phyloP scores from a whole-genome alignment of 2,888 invertebrate species.

The Xanthorhoe spadicearia region DNA sequence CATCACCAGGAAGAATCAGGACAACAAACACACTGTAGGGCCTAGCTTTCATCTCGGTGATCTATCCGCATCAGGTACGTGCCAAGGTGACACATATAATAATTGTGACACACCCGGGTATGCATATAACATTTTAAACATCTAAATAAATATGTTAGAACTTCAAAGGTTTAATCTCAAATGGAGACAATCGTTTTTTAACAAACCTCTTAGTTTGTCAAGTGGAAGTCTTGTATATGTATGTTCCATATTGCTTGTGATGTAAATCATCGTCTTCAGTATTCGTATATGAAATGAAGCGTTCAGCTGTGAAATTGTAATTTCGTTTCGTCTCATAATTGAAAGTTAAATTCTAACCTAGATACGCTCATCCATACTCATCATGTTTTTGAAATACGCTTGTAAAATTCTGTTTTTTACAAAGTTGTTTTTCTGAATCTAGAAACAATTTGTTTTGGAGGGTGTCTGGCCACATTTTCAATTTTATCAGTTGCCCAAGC shows the following conservation, averaged over 20 bases:
- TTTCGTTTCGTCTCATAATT: slow-evolving; percentile 33
- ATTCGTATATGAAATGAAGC: slow-evolving; percentile 35
- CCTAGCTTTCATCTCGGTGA: no score
- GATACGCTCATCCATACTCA: slow-evolving; percentile 25
- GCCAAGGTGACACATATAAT: no score
- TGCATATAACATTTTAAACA: no score
- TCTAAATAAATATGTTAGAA: no score
- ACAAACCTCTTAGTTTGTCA: neutral
- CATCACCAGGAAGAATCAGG: no score
- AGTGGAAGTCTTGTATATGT: neutral
- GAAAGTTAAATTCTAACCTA: slow-evolving; percentile 36
- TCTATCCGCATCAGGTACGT: no score
- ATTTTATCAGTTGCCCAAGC: slow-evolving; percentile 29
- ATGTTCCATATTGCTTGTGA: slow-evolving; percentile 7
- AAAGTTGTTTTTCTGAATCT: neutral
- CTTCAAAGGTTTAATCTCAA: no score
- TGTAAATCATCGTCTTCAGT: slow-evolving; percentile 24
- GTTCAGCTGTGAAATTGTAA: slow-evolving; percentile 32
- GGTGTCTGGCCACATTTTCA: slow-evolving; percentile 13
- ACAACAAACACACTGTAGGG: no score
- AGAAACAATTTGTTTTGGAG: slow-evolving; percentile 1
- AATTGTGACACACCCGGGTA: no score
- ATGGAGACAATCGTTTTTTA: neutral
- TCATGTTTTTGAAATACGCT: slow-evolving; percentile 4
- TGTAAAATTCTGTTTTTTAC: neutral